Evolutionary conservation across 1,140 invertebrate genomes (phyloP).

Genomic region (Drosophila bifasciata): DNA sequence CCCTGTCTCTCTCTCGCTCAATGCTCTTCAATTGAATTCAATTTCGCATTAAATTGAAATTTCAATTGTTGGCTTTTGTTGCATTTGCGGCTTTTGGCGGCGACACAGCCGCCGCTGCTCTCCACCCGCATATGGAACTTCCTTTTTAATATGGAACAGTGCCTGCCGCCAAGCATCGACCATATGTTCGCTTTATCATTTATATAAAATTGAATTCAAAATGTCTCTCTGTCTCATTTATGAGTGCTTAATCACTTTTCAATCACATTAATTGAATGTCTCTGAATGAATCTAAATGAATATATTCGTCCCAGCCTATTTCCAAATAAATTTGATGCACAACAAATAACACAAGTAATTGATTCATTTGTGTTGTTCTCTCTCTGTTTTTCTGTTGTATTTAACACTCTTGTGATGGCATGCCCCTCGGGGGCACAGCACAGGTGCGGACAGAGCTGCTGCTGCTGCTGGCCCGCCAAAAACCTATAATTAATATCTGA

Average conservation of each 20-base stretch:
- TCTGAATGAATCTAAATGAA: slow-evolving; percentile 12
- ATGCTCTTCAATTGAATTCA: slow-evolving; percentile 81
- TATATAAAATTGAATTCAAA: slow-evolving; percentile 24
- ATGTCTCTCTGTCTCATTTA: slow-evolving; percentile 19
- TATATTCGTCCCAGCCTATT: background rate
- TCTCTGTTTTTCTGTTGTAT: slow-evolving; percentile 1
- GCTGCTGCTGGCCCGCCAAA: slow-evolving; percentile 21
- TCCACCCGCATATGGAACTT: slow-evolving; percentile 44
- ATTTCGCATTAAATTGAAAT: slow-evolving; percentile 79
- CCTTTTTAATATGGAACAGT: slow-evolving; percentile 63
- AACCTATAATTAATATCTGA: slow-evolving; percentile 73
- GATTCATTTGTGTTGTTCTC: slow-evolving; percentile 56
- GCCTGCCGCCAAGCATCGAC: slow-evolving; percentile 8
- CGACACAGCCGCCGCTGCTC: slow-evolving; percentile 47
- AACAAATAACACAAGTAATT: slow-evolving; percentile 59
- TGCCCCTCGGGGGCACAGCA: slow-evolving; percentile 22
- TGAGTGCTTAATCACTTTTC: slow-evolving; percentile 41
- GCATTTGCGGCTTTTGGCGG: slow-evolving; percentile 21
- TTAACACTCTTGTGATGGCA: slow-evolving; percentile 37
- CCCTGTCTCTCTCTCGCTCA: slow-evolving; percentile 28
- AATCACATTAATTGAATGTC: slow-evolving; percentile 38
- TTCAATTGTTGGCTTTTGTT: slow-evolving; percentile 57
- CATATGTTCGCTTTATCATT: slow-evolving; percentile 4
- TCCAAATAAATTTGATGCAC: slow-evolving; percentile 28
- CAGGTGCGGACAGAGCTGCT: slow-evolving; percentile 23